Conservation (phyloP, 2,113 vertebrate species). For the Cryptotis parvus region DNA sequence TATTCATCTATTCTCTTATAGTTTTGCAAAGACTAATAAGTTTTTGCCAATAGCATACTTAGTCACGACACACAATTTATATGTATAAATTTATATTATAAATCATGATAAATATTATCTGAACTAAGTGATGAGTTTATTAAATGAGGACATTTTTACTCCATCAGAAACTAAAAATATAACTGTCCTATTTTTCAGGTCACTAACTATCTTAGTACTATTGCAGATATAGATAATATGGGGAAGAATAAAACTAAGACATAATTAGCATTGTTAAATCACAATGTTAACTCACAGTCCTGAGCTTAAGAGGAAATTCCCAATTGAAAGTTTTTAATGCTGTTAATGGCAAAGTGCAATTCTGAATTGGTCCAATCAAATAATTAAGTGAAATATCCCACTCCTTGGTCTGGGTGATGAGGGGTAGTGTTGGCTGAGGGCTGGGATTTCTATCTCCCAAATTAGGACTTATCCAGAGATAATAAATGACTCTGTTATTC, state of each 20-base stretch:
- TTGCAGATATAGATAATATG: not conserved
- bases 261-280: not conserved
- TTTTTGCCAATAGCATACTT: not conserved
- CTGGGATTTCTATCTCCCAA: not conserved
- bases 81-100: not conserved
- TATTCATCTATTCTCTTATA: not conserved
- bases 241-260: not conserved
- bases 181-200: not conserved
- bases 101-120: not conserved
- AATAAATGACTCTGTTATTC: not conserved
- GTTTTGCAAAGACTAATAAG: not conserved
- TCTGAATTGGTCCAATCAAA: not conserved
- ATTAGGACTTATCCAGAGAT: not conserved
- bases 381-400: not conserved
- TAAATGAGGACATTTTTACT: not conserved
- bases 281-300: not conserved
- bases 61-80: not conserved
- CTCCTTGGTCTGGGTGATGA: not conserved
- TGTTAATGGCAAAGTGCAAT: not conserved
- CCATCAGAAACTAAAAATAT: not conserved
- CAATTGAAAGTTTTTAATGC: not conserved
- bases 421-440: not conserved
- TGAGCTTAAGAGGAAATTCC: slow-evolving; percentile 32
- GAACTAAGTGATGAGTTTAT: not conserved
- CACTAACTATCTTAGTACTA: not conserved